Evolutionary conservation across 2,113 vertebrate species (phyloP), one percentile per base, ranked within the genome.

Genomic region (Pedionomus torquatus): DNA sequence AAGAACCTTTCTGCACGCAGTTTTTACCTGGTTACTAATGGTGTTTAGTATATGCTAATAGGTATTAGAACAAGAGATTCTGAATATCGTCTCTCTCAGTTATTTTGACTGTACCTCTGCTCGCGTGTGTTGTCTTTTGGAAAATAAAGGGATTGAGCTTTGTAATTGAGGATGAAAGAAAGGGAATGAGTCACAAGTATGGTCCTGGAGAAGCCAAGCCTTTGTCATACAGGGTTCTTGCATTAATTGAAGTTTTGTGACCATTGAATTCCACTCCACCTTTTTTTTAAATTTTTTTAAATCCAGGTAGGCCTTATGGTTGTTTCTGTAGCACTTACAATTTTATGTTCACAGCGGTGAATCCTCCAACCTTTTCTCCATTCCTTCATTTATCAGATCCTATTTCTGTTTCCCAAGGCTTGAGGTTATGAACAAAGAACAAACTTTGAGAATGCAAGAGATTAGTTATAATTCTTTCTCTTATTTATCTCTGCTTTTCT

Each of bases 281-380:
- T 20, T 44, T 11, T 20, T 24, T 41, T n/a, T 31, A 5, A 28
- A 11, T 31, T 18, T 58, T 44, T 63, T 13, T n/a, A 9, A 18
- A 54, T n/a, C 31, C 46, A 1, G 1, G 25, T 44, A 49, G 31
- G 31, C 16, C 13, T 90, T 66, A 28, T 0, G 1, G 5, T 46
- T 78, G 15, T 87, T 90, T 63, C 79, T 2, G 1, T 48, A 65
- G 70, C 17, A 10, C 21, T 86, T 85, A 10, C 7, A 63, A 31
- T 78, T 74, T 84, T 83, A 33, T 64, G 10, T 46, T 88, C 19
- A 51, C 49, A 51, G 33, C n/a, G 39, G 23, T 49, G 37, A 83
- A 49, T 83, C 28, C 26, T 65, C 13, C 4, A 3, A 24, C 31
- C 11, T 69, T 37, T 91, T 77, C 49, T 89, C 23, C 7, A 28